These are phyloP conservation scores for Pandion haliaetus DNA, from an alignment of 2,113 vertebrate species.

Conservation along the genomic window DNA sequence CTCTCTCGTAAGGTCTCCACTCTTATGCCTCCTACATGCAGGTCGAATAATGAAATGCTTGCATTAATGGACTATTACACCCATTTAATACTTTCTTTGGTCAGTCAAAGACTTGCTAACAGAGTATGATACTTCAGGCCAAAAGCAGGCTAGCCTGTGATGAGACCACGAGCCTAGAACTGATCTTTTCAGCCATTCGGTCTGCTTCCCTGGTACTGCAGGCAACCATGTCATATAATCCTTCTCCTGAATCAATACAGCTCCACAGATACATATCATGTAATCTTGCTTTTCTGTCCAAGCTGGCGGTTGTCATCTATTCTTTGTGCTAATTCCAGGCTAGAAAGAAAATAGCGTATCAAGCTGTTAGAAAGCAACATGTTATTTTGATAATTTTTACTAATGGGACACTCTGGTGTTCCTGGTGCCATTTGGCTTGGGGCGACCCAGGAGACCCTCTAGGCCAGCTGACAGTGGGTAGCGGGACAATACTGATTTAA, in stretches of 20 bases:
- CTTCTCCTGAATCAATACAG: neutral
- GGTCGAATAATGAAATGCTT: neutral
- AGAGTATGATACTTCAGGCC: neutral
- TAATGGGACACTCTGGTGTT: neutral
- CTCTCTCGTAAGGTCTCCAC: neutral
- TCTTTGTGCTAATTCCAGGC: neutral
- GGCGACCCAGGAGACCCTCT: neutral
- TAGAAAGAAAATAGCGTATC: neutral
- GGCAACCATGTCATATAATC: neutral
- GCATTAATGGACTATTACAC: neutral
- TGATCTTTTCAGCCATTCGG: neutral
- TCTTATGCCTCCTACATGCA: neutral
- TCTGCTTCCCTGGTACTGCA: neutral
- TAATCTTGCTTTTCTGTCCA: neutral
- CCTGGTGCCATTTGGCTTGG: neutral
- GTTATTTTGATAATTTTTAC: neutral
- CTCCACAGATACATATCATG: neutral
- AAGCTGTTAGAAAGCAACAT: neutral
- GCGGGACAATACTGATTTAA: neutral
- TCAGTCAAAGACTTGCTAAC: neutral
- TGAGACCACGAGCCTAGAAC: neutral
- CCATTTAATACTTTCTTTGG: neutral
- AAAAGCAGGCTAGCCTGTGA: neutral
- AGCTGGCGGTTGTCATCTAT: neutral
- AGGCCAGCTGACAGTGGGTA: neutral